Conservation (phyloP, 1,140 invertebrate species). For the Eriosoma lanigerum region DNA sequence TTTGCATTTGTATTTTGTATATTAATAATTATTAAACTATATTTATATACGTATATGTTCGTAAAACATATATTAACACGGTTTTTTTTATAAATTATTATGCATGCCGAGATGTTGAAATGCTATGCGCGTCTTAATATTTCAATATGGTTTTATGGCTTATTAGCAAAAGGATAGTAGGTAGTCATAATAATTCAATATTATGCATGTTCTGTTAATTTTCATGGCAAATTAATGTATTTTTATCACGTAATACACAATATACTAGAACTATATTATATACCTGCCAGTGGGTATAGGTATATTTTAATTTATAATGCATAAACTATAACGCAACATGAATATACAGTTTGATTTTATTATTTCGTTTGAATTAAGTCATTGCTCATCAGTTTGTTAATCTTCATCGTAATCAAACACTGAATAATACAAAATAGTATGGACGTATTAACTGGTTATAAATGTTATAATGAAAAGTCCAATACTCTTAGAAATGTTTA, state of each 20-base stretch:
- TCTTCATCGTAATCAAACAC: too few relatives aligned
- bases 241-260: not conserved
- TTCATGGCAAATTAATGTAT: not conserved
- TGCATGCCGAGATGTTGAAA: not conserved
- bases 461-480: too few relatives aligned
- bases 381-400: not conserved
- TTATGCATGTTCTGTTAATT: not conserved
- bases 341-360: too few relatives aligned
- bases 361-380: too few relatives aligned
- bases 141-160: not conserved
- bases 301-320: too few relatives aligned
- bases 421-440: too few relatives aligned
- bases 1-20: not conserved
- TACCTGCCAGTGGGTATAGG: too few relatives aligned
- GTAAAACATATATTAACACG: conserved; percentile 1
- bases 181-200: not conserved
- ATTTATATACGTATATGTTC: not conserved
- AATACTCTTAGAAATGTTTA: too few relatives aligned
- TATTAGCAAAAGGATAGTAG: not conserved
- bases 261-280: not conserved
- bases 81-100: conserved; percentile 14
- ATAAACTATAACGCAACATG: not conserved
- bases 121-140: not conserved
- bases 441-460: too few relatives aligned
- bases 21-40: not conserved